These are phyloP conservation scores for Hydrophis major DNA, from an alignment of 2,797 vertebrate species.

Conservation along the genomic window DNA sequence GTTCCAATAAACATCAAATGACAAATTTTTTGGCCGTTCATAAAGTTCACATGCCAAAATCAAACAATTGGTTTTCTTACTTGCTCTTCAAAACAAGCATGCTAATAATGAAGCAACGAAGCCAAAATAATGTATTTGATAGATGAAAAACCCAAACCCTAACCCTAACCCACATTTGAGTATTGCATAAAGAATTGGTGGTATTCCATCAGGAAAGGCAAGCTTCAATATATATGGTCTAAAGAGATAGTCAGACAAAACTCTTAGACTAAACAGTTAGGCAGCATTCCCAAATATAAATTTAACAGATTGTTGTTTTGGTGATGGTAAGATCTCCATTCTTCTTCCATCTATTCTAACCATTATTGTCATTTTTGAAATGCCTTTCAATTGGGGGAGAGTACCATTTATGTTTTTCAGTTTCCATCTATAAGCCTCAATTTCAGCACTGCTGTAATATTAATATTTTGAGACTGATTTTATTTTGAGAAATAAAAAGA, in stretches of 20 bases:
- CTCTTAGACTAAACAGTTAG: background rate
- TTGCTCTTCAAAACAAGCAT: background rate
- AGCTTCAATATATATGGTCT: rapidly evolving
- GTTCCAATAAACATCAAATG: background rate
- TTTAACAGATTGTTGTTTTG: background rate
- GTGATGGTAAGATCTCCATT: rapidly evolving
- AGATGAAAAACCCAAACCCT: background rate
- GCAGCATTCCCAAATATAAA: rapidly evolving
- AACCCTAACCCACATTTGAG: background rate
- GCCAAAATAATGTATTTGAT: rapidly evolving
- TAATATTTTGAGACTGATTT: background rate
- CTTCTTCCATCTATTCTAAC: background rate
- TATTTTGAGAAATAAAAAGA: background rate
- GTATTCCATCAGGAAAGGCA: rapidly evolving
- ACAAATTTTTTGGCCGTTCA: background rate
- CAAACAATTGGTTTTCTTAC: background rate
- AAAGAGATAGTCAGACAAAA: background rate
- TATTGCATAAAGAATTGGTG: rapidly evolving
- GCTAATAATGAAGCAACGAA: background rate
- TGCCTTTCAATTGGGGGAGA: rapidly evolving
- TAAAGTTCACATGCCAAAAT: background rate
- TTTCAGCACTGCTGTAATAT: background rate
- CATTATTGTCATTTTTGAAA: background rate
- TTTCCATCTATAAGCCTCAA: background rate
- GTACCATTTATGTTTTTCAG: background rate